Conservation (phyloP, 53 echinoderm and acorn worm species). For the Glandiceps talaboti region DNA sequence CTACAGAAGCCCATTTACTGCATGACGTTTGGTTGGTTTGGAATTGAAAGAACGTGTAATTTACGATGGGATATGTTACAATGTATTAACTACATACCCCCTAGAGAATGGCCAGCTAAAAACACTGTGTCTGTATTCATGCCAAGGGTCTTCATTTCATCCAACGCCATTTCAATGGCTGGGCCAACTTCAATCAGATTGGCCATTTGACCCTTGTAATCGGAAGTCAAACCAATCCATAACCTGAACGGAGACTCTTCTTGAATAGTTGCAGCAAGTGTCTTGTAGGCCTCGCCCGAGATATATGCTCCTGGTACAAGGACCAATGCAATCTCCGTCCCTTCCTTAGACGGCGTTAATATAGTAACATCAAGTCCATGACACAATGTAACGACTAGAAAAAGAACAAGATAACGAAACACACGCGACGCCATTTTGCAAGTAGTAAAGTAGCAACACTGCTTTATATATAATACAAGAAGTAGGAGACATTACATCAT, state of each 20-base stretch:
- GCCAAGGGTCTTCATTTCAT: conserved; percentile 13
- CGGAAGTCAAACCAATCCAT: conserved; percentile 39
- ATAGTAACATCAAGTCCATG: not conserved
- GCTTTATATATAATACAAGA: no score
- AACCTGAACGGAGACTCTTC: conserved; percentile 19
- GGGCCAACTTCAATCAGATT: conserved; percentile 18
- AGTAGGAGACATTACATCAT: no score
- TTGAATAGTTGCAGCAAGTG: conserved; percentile 33
- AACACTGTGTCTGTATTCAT: conserved; percentile 13
- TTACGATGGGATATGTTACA: no score
- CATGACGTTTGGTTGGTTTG: no score
- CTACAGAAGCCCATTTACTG: no score
- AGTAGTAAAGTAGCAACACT: no score
- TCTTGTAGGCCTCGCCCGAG: conserved; percentile 38
- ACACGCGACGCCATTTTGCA: no score
- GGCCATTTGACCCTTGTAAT: conserved; percentile 18
- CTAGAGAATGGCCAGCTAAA: conserved; percentile 23
- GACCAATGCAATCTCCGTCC: conserved; percentile 26
- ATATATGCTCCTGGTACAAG: conserved; percentile 46
- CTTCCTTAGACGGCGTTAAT: conserved; percentile 6
- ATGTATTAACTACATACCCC: conserved; percentile 14
- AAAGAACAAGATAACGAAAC: not conserved
- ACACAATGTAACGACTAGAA: not conserved
- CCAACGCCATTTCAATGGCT: conserved; percentile 14
- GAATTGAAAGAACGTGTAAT: no score